These are phyloP conservation scores for Sarcoramphus papa DNA, from an alignment of 2,797 vertebrate genomes.

Conservation along the genomic window DNA sequence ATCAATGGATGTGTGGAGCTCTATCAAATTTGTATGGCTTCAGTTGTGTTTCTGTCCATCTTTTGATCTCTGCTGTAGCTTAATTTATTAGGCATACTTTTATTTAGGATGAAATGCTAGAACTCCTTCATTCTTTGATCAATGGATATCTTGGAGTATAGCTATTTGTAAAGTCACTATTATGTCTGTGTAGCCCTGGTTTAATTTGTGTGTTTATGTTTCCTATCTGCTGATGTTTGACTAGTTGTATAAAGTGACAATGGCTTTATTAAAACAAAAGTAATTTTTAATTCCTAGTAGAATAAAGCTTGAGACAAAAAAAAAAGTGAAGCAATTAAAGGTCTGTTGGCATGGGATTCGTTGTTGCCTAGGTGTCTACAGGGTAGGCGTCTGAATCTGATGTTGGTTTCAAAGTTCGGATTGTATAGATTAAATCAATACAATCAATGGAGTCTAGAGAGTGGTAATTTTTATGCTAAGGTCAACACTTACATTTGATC, in stretches of 20 bases:
- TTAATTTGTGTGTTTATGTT: background rate
- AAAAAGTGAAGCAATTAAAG: background rate
- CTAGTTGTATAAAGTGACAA: background rate
- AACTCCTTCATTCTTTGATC: background rate
- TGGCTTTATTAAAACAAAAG: background rate
- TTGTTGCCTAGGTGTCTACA: background rate
- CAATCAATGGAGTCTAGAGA: background rate
- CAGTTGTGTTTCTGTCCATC: background rate
- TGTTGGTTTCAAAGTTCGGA: background rate
- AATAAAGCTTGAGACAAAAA: background rate
- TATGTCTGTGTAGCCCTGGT: background rate
- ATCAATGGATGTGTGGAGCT: background rate
- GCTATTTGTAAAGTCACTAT: background rate
- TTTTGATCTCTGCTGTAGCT: background rate
- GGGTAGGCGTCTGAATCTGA: background rate
- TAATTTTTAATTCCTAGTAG: background rate
- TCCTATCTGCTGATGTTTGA: background rate
- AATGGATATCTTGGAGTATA: background rate
- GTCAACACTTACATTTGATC: background rate
- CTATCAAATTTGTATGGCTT: background rate
- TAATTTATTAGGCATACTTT: background rate
- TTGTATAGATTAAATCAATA: background rate
- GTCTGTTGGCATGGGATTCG: background rate
- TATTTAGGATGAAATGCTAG: background rate
- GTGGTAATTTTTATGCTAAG: background rate